Conservation (phyloP, 2,888 invertebrate genomes). For the Drosophila fungiperda region DNA sequence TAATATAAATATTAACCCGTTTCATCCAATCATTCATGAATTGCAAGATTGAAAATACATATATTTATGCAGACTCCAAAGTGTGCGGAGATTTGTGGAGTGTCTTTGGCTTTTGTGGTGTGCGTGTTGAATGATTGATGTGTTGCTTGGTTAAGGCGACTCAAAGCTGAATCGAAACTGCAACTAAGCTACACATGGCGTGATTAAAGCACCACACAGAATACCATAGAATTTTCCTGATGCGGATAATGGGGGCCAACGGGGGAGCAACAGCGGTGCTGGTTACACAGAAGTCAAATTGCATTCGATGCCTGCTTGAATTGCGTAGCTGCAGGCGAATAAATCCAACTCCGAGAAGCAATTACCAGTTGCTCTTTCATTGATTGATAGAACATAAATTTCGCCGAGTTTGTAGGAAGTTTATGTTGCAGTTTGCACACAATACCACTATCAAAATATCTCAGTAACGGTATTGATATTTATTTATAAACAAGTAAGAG, state of each 20-base stretch:
- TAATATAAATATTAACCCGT: not conserved
- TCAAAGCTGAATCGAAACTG: slow-evolving; percentile 73
- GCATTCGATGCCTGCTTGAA: slow-evolving; percentile 66
- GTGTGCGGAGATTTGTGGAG: slow-evolving; percentile 35
- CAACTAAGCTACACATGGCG: slow-evolving; percentile 79
- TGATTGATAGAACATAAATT: slow-evolving; percentile 48
- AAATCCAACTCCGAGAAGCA: slow-evolving; percentile 56
- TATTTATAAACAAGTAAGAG: not conserved
- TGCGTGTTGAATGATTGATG: slow-evolving; percentile 80
- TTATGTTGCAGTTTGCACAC: slow-evolving; percentile 3
- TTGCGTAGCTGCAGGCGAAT: slow-evolving; percentile 62
- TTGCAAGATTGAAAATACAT: not conserved
- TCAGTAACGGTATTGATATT: slow-evolving; percentile 63
- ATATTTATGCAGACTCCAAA: slow-evolving; percentile 2
- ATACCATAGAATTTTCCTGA: slow-evolving; percentile 25
- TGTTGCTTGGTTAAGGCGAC: slow-evolving; percentile 73
- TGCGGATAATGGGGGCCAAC: slow-evolving; percentile 28
- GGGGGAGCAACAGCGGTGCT: slow-evolving; percentile 53
- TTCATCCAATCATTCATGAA: not conserved
- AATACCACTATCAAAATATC: slow-evolving; percentile 59
- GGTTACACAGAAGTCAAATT: slow-evolving; percentile 83
- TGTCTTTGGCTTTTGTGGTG: slow-evolving; percentile 28
- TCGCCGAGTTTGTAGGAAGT: slow-evolving; percentile 19
- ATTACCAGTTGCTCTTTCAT: slow-evolving; percentile 56
- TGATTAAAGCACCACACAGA: slow-evolving; percentile 73